A percentile compares a stretch with the other conserved stretches of the same genome.
phyloP scores from a whole-genome alignment of 1,140 invertebrate species.

The Zaprionus vittiger region DNA sequence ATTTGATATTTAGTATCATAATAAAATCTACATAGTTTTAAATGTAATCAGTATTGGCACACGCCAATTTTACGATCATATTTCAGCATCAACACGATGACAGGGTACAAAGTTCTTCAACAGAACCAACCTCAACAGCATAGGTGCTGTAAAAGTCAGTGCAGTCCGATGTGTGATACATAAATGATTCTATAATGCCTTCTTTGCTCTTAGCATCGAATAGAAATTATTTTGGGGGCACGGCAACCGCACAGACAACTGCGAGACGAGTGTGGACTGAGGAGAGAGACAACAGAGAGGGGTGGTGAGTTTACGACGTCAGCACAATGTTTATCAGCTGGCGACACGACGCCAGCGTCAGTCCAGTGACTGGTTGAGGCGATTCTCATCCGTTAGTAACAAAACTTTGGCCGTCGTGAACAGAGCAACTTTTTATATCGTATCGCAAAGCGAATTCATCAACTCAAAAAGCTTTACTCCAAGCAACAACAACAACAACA shows the following conservation, averaged over 20 bases:
- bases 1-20: background rate
- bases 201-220: constrained; percentile 14
- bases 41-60: background rate
- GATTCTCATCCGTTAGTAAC: constrained; percentile 63
- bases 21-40: background rate
- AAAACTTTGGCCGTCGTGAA: constrained; percentile 70
- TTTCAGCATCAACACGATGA: background rate
- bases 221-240: constrained; percentile 57
- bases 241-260: constrained; percentile 45
- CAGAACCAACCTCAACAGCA: background rate
- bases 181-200: background rate
- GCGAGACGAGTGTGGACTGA: constrained; percentile 18
- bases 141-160: background rate
- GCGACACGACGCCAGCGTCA: constrained; percentile 8
- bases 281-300: background rate
- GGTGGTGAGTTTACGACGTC: constrained; percentile 34
- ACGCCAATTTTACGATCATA: background rate
- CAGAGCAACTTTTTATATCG: constrained; percentile 65
- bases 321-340: constrained; percentile 41
- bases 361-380: constrained; percentile 48
- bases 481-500: constrained; percentile 41
- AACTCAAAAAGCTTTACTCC: constrained; percentile 23
- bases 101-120: background rate
- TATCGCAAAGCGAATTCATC: constrained; percentile 26
- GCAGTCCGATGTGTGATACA: background rate